Conservation (phyloP, 1,140 invertebrate genomes). For the Akabosia matsudoensis region DNA sequence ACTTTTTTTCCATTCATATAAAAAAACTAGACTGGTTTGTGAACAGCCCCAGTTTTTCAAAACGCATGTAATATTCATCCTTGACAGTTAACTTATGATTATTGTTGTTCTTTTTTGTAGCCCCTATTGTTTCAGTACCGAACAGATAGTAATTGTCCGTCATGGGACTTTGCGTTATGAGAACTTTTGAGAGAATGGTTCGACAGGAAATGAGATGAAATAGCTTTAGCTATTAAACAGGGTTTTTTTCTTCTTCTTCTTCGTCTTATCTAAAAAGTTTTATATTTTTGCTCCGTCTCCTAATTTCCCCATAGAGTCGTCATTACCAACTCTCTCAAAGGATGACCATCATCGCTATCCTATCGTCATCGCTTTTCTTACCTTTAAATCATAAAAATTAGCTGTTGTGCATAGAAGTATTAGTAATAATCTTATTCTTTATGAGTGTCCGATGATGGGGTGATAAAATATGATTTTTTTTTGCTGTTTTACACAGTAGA, state of each 20-base stretch:
- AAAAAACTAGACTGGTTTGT: too few species aligned
- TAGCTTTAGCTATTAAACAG: background rate
- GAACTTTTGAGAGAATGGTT: slow-evolving; percentile 9
- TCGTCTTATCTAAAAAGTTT: background rate
- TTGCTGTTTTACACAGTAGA: too few species aligned
- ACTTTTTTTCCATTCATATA: too few species aligned
- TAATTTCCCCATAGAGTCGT: background rate
- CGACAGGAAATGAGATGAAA: slow-evolving; percentile 24
- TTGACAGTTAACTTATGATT: slow-evolving; percentile 1
- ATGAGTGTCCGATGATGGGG: background rate
- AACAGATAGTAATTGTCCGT: background rate
- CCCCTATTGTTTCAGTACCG: background rate
- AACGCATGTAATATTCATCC: too few species aligned
- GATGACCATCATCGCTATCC: background rate
- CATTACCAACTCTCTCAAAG: too few species aligned
- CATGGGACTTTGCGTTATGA: background rate
- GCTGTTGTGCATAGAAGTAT: background rate
- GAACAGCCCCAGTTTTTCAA: too few species aligned
- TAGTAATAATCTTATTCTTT: background rate
- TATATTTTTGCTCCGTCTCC: background rate
- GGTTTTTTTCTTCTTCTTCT: background rate
- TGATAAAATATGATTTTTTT: background rate
- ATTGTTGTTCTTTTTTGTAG: background rate
- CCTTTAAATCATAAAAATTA: background rate
- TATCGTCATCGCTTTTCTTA: too few species aligned